phyloP scores from a whole-genome alignment of 2,888 invertebrate species.

The Harpagoxenus sublaevis region DNA sequence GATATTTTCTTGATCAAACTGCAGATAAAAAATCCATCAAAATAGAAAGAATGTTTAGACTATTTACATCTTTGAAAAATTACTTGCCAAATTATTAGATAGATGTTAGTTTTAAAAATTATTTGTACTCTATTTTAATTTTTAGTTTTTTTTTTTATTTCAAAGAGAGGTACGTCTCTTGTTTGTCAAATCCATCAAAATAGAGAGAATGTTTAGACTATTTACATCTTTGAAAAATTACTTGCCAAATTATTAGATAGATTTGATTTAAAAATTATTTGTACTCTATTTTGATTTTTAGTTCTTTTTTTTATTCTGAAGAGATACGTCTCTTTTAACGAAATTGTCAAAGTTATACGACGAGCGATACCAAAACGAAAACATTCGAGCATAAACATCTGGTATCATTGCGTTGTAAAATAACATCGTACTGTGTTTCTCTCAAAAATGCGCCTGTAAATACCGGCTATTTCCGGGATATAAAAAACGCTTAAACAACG shows the following conservation, averaged over 20 bases:
- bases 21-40: conserved; percentile 11
- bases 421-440: neutral
- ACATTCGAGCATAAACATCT: conserved; percentile 28
- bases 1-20: conserved; percentile 25
- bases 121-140: neutral
- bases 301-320: too few species aligned
- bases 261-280: neutral
- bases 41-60: neutral
- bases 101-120: neutral
- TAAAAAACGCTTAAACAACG: conserved; percentile 30
- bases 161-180: neutral
- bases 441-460: conserved; percentile 18
- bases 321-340: too few species aligned
- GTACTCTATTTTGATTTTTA: too few species aligned
- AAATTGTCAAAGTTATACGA: neutral
- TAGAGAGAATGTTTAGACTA: neutral
- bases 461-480: neutral
- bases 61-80: neutral
- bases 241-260: neutral
- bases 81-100: neutral
- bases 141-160: neutral
- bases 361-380: neutral
- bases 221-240: neutral
- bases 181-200: neutral
- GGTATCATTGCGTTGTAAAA: conserved; percentile 29